A percentile compares a stretch with the other conserved stretches of the same genome.
Conservation (phyloP, 2,797 vertebrate genomes). For the Gobionotothen gibberifrons region DNA sequence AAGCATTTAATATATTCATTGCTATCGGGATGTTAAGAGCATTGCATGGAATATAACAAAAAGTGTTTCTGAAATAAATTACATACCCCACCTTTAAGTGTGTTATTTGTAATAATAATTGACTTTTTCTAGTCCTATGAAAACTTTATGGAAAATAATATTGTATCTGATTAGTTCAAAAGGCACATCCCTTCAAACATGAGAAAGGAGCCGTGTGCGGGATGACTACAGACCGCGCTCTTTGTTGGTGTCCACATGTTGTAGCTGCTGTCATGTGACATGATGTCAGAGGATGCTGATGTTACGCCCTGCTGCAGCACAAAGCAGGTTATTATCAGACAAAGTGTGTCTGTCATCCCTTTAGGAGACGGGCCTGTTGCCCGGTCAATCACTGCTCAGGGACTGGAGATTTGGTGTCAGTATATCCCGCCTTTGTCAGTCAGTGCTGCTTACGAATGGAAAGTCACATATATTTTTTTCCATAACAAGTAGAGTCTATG, state of each 20-base stretch:
- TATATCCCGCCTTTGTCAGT: conserved; percentile 22
- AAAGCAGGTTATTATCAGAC: conserved; percentile 73
- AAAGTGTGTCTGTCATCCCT: conserved; percentile 43
- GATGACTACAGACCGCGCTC: conserved; percentile 33
- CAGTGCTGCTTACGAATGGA: conserved; percentile 20
- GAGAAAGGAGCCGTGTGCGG: background rate
- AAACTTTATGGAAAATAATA: background rate
- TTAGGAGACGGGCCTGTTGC: conserved; percentile 32
- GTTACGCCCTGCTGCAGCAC: conserved; percentile 56
- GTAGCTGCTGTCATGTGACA: conserved; percentile 69
- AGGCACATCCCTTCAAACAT: background rate
- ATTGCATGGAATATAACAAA: too few relatives aligned
- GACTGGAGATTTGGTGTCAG: conserved; percentile 19
- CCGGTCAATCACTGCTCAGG: conserved; percentile 50
- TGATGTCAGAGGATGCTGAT: conserved; percentile 74
- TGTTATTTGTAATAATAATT: background rate
- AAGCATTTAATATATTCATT: too few relatives aligned
- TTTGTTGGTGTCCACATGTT: conserved; percentile 65
- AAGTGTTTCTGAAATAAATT: too few relatives aligned
- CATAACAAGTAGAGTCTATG: conserved; percentile 1
- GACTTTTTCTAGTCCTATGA: background rate
- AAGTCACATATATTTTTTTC: conserved; percentile 16
- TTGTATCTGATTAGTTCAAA: background rate
- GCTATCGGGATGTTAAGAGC: too few relatives aligned
- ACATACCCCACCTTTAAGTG: background rate